A percentile compares a stretch with the other conserved stretches of the same genome.
phyloP scores from a whole-genome alignment of 2,797 vertebrate genomes.

The Sphaeramia orbicularis region DNA sequence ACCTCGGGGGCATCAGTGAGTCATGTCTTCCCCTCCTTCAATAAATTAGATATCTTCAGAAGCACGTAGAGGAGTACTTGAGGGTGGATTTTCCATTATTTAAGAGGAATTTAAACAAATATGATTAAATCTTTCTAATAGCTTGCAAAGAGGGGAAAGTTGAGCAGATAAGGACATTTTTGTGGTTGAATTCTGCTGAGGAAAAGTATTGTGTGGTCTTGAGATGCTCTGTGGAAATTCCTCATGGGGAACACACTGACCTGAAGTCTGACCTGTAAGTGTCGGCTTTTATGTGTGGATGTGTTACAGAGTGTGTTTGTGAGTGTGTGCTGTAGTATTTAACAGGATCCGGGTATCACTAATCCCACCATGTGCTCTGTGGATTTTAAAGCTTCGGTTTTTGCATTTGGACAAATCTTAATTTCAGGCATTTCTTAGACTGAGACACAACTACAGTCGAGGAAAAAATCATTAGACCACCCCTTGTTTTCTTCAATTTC shows the following conservation, averaged over 20 bases:
- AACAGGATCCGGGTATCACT: slow-evolving; percentile 15
- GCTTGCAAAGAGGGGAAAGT: too few relatives aligned
- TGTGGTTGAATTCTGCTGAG: slow-evolving; percentile 24
- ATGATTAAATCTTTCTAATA: too few relatives aligned
- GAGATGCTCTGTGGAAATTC: slow-evolving; percentile 62
- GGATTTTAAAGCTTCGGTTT: slow-evolving; percentile 9
- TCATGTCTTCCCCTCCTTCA: slow-evolving; percentile 25
- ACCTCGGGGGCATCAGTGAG: slow-evolving; percentile 45
- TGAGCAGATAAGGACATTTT: background rate
- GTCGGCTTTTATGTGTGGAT: slow-evolving; percentile 59
- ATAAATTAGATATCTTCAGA: slow-evolving; percentile 33
- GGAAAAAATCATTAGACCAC: too few relatives aligned
- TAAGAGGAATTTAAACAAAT: too few relatives aligned
- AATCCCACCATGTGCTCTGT: slow-evolving; percentile 34
- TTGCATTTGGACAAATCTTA: background rate
- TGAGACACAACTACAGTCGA: background rate
- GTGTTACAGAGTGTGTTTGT: slow-evolving; percentile 56
- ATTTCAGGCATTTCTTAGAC: background rate
- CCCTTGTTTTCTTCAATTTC: too few relatives aligned
- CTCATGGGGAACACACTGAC: slow-evolving; percentile 62
- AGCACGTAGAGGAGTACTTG: slow-evolving; percentile 20
- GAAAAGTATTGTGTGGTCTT: slow-evolving; percentile 53
- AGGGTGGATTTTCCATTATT: background rate
- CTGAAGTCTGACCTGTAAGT: slow-evolving; percentile 57
- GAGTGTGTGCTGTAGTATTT: slow-evolving; percentile 26